phyloP scores from a whole-genome alignment of 2,113 vertebrate genomes.

The Bubo bubo region DNA sequence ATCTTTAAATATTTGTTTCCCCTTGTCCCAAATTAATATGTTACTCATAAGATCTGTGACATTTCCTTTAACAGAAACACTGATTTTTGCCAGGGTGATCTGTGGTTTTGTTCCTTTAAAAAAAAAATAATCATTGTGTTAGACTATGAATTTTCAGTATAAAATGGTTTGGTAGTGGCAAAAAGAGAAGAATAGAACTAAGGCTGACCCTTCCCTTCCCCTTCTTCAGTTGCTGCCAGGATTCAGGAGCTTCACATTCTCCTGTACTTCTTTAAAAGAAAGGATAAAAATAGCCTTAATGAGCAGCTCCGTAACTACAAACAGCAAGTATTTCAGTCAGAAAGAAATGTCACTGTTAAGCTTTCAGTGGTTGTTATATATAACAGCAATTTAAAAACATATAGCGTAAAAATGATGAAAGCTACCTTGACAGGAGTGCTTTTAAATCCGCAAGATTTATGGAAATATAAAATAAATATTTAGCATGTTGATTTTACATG shows the following conservation, averaged over 20 bases:
- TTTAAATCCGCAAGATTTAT: slow-evolving; percentile 36
- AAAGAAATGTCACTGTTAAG: slow-evolving; percentile 42
- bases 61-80: neutral
- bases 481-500: slow-evolving; percentile 42
- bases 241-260: neutral
- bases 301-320: slow-evolving; percentile 44
- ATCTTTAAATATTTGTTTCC: neutral
- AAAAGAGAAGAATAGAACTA: neutral
- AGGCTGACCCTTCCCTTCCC: neutral
- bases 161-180: neutral
- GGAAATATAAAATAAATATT: slow-evolving; percentile 62
- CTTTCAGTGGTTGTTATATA: slow-evolving; percentile 35
- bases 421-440: slow-evolving; percentile 26
- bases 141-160: neutral
- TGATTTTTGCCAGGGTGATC: neutral
- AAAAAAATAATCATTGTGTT: neutral
- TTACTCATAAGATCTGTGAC: neutral
- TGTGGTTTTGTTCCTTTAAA: neutral
- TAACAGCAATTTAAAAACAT: slow-evolving; percentile 51
- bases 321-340: slow-evolving; percentile 50
- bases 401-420: slow-evolving; percentile 48
- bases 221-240: neutral
- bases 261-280: slow-evolving; percentile 12
- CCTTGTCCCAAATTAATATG: neutral
- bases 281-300: slow-evolving; percentile 61